Conservation (phyloP, 1,140 invertebrate species). For the Melanaphis sacchari region DNA sequence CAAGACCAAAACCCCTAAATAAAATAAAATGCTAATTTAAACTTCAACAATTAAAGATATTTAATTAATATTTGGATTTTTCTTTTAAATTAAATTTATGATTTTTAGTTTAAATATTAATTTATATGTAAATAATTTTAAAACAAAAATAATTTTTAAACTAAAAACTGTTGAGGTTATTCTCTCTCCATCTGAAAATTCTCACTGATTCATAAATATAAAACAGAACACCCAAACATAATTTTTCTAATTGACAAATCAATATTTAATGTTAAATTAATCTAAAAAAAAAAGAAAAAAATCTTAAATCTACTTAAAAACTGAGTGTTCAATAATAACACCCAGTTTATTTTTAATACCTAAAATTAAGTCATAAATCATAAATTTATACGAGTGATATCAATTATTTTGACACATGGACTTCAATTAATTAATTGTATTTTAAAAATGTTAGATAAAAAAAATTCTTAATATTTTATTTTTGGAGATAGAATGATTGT, state of each 20-base stretch:
- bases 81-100: not conserved
- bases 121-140: not conserved
- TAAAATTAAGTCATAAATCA: not conserved
- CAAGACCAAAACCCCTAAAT: not conserved
- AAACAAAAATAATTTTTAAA: not conserved
- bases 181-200: not conserved
- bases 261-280: not conserved
- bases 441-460: no score
- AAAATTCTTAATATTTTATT: not conserved
- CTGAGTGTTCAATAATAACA: not conserved
- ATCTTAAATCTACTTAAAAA: not conserved
- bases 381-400: not conserved
- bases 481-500: not conserved
- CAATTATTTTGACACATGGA: not conserved
- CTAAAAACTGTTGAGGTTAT: not conserved
- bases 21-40: not conserved
- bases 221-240: not conserved
- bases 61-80: not conserved
- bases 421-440: not conserved
- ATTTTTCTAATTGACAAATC: not conserved
- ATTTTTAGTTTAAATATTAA: not conserved
- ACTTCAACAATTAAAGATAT: not conserved
- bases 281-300: not conserved
- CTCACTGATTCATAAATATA: not conserved
- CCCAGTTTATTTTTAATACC: not conserved